Conservation (phyloP, 2,888 invertebrate species). For the Drosophila hawaiiensis region DNA sequence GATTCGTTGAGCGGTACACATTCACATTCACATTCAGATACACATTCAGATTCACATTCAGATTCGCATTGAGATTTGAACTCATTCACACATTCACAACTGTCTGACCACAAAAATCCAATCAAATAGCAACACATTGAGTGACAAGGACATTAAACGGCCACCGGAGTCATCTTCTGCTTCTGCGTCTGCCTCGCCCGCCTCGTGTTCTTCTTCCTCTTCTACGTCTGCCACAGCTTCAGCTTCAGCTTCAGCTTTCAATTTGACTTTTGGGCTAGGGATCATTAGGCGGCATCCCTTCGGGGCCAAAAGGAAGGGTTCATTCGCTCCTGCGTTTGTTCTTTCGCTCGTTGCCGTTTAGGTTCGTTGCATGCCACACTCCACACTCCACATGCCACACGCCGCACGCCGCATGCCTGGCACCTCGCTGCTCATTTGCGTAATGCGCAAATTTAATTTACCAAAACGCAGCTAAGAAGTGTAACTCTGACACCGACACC, state of each 20-base stretch:
- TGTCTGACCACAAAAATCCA: slow-evolving; percentile 66
- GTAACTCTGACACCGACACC: slow-evolving; percentile 9
- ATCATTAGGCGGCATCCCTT: slow-evolving; percentile 71
- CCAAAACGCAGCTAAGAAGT: slow-evolving; percentile 67
- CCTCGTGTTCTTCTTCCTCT: not conserved
- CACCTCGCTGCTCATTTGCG: slow-evolving; percentile 76
- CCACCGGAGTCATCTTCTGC: not conserved
- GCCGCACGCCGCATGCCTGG: slow-evolving; percentile 13
- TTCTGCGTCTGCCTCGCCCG: not conserved
- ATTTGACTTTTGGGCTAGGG: slow-evolving; percentile 66
- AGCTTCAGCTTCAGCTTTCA: slow-evolving; percentile 23
- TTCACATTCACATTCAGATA: not conserved
- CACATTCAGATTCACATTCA: not conserved
- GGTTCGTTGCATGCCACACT: slow-evolving; percentile 34
- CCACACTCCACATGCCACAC: slow-evolving; percentile 20
- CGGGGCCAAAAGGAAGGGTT: slow-evolving; percentile 28
- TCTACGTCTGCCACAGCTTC: not conserved
- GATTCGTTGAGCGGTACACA: slow-evolving; percentile 12
- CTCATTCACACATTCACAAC: slow-evolving; percentile 28
- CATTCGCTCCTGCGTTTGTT: slow-evolving; percentile 21
- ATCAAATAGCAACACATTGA: slow-evolving; percentile 52
- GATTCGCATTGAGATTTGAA: slow-evolving; percentile 14
- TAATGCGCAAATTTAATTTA: slow-evolving; percentile 82
- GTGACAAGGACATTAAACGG: slow-evolving; percentile 33
- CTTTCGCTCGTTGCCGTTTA: slow-evolving; percentile 15